These are phyloP conservation scores for Parazoanthus swiftii DNA, from an alignment of 92 coral and sea anemone genomes.

Conservation along the genomic window DNA sequence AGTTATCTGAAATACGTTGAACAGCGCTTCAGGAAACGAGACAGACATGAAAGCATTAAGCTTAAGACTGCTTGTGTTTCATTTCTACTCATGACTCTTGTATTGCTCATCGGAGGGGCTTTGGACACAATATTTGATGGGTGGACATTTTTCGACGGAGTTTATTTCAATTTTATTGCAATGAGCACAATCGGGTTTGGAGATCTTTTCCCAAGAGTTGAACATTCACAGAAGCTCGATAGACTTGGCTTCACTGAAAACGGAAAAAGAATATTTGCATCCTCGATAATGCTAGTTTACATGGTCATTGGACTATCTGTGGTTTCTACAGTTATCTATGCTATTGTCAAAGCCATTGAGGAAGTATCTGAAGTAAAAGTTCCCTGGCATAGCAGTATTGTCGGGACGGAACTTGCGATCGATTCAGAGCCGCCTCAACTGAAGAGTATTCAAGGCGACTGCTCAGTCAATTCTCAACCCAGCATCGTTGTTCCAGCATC, in stretches of 20 bases:
- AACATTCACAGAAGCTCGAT: constrained; percentile 71
- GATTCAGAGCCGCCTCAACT: background rate
- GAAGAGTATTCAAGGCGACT: background rate
- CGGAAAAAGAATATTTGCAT: constrained; percentile 77
- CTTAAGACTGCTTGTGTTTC: constrained; percentile 71
- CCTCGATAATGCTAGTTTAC: constrained; percentile 66
- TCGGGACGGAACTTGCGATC: constrained; percentile 12
- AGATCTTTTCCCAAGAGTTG: constrained; percentile 85
- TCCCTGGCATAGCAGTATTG: constrained; percentile 35
- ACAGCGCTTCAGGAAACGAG: constrained; percentile 20
- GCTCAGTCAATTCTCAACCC: background rate
- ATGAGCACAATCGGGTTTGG: constrained; percentile 88
- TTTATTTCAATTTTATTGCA: constrained; percentile 82
- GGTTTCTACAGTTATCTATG: constrained; percentile 71
- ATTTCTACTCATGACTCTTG: constrained; percentile 64
- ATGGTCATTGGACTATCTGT: constrained; percentile 75
- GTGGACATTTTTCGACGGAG: constrained; percentile 87
- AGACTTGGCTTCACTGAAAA: constrained; percentile 63
- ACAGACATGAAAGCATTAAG: constrained; percentile 46
- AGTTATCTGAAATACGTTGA: constrained; percentile 49
- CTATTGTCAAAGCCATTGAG: constrained; percentile 77
- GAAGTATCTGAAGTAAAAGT: constrained; percentile 65
- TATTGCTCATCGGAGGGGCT: constrained; percentile 72
- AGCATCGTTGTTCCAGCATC: constrained; percentile 18
- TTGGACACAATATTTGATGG: constrained; percentile 80